Evolutionary conservation across 2,797 vertebrate genomes (phyloP), one percentile per base, ranked within the genome.

Genomic region (Channallabes apus): DNA sequence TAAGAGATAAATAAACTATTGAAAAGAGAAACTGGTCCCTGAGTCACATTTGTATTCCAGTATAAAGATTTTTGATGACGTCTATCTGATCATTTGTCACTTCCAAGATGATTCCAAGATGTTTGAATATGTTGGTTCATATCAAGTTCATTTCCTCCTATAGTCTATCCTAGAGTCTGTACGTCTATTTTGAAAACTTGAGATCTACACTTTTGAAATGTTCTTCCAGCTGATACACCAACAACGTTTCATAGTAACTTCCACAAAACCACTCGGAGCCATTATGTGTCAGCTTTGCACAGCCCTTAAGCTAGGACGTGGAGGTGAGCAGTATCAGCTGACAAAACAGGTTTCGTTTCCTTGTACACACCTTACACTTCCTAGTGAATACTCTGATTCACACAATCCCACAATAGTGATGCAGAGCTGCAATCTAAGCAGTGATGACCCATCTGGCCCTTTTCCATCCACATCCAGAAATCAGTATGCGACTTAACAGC

Each of bases 361-460:
- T 76, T 86, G 61, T 80, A 85, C 79, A 78, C 64, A 83, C 62
- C 77, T 80, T 67, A 41, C 87, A 83, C 38, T 56, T 27, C 68
- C 22, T 46, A 80, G 61, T 80, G 38, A 80, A 29, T 64, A 27
- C 65, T 54, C 69, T 24, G 32, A 59, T 80, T 62, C 14, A 85
- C 54, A 38, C 59, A 54, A 29, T 7, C 56, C 29, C 51, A 75
- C 68, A 72, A 51, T 27, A 54, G 51, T 41, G 24, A 56, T 27
- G 35, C 54, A 61, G 65, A 82, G n/a, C 32, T 68, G 22, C 11
- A 82, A 68, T 82, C 15, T 51, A 58, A 76, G 62, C 20, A 65
- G 65, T 80, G n/a, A 11, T 27, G 51, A 82, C 85, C 46, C 56
- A 35, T 67, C 75, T 79, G 75, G 67, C 77, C 58, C 15, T 51